Evolutionary conservation across 2,113 vertebrate genomes (phyloP).

Genomic region (Rhagologus leucostigma): DNA sequence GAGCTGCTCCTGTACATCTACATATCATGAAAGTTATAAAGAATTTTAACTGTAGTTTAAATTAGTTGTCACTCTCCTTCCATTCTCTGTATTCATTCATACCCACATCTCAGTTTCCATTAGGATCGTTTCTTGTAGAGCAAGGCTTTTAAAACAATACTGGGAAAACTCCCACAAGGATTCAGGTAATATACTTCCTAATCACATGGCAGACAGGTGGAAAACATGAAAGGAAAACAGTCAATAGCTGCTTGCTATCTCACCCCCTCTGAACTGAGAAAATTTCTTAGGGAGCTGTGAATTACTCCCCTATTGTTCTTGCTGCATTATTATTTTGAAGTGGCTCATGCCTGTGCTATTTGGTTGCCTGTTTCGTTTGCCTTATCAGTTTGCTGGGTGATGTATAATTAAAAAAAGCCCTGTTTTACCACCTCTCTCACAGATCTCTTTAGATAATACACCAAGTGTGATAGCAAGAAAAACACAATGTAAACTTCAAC

Average conservation of each 20-base stretch:
- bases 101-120: neutral
- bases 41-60: neutral
- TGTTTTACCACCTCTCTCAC: conserved; percentile 28
- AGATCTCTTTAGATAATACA: conserved; percentile 7
- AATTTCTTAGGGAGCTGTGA: neutral
- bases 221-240: conserved; percentile 12
- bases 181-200: neutral
- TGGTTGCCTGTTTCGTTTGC: conserved; percentile 10
- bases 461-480: neutral
- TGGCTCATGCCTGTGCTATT: neutral
- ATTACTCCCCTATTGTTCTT: conserved; percentile 25
- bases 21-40: neutral
- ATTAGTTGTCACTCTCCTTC: neutral
- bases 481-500: neutral
- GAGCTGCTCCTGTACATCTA: neutral
- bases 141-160: neutral
- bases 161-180: neutral
- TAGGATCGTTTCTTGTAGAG: neutral
- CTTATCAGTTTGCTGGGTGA: conserved; percentile 27
- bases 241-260: conserved; percentile 11
- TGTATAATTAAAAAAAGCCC: conserved; percentile 48
- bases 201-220: neutral
- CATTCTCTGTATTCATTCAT: neutral
- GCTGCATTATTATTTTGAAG: conserved; percentile 46
- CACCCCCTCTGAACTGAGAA: neutral